Percentiles rank a stretch among this genome's conserved stretches.
Conservation (phyloP, 2,113 vertebrate genomes). For the Proteles cristata region DNA sequence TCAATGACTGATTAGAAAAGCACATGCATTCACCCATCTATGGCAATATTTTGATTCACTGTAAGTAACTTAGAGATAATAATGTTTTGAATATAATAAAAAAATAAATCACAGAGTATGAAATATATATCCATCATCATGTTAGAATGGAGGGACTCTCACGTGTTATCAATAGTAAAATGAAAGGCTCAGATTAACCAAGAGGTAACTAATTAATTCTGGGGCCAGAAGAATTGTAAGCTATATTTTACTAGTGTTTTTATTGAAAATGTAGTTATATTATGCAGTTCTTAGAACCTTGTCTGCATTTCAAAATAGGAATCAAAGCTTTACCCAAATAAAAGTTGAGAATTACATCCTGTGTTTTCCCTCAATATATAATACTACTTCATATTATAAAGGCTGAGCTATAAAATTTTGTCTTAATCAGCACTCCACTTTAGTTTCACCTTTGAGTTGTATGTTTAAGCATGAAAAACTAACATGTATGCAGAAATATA, state of each 20-base stretch:
- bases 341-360: neutral
- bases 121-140: neutral
- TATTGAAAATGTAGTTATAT: neutral
- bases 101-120: neutral
- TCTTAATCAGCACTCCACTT: neutral
- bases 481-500: neutral
- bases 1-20: neutral
- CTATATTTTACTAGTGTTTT: neutral
- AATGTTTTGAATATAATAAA: conserved; percentile 1
- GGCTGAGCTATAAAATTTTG: neutral
- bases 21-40: neutral
- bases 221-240: neutral
- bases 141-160: neutral
- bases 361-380: neutral
- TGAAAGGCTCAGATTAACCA: neutral
- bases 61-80: neutral
- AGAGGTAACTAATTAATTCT: conserved; percentile 32
- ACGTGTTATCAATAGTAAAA: conserved; percentile 12
- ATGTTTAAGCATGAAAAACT: neutral
- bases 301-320: neutral
- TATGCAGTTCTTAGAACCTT: neutral
- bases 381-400: neutral
- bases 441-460: neutral
- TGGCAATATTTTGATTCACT: neutral
- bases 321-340: neutral